These are phyloP conservation scores for Mercenaria mercenaria DNA, from an alignment of 1,140 invertebrate genomes.

Conservation along the genomic window DNA sequence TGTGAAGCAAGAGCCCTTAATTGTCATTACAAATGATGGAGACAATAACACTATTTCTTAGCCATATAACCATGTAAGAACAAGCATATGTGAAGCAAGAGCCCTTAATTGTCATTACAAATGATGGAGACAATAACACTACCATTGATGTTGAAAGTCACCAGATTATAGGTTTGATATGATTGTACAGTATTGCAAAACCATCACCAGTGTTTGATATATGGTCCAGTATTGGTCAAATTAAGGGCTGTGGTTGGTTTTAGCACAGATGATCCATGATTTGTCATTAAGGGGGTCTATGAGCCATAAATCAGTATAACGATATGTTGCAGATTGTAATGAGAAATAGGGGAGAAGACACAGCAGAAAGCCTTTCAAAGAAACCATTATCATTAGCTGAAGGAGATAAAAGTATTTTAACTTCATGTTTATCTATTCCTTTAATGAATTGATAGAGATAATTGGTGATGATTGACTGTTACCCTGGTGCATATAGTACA, in stretches of 20 bases:
- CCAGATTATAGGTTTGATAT: not conserved
- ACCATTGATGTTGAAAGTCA: not conserved
- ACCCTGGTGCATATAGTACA: not conserved
- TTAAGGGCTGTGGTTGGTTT: not conserved
- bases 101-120: too few species aligned
- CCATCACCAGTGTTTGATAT: not conserved
- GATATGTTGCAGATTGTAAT: not conserved
- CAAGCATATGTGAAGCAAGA: too few species aligned
- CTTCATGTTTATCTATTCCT: not conserved
- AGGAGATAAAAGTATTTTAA: constrained; percentile 11
- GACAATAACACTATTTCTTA: too few species aligned
- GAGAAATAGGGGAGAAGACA: not conserved
- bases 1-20: too few species aligned
- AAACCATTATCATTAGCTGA: constrained; percentile 38
- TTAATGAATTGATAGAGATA: constrained; percentile 36
- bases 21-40: too few species aligned
- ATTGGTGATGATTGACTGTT: not conserved
- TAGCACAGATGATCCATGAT: not conserved
- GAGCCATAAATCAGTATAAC: not conserved
- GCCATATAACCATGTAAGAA: too few species aligned
- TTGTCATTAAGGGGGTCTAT: not conserved
- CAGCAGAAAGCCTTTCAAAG: not conserved
- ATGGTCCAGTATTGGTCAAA: not conserved
- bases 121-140: too few species aligned
- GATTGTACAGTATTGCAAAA: not conserved